Evolutionary conservation across 2,113 vertebrate genomes (phyloP).

Genomic region (Sturnira hondurensis): DNA sequence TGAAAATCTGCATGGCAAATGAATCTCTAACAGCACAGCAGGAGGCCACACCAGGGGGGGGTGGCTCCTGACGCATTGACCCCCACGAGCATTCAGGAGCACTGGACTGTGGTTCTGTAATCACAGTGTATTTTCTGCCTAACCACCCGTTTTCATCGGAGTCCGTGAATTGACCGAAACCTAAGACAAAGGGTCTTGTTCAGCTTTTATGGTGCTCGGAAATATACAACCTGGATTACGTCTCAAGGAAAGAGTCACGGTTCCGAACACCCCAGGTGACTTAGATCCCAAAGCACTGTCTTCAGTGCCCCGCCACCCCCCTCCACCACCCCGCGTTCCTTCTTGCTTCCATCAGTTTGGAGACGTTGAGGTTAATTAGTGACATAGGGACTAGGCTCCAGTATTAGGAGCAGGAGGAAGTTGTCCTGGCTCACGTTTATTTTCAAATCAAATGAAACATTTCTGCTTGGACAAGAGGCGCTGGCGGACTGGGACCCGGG

Average conservation of each 20-base stretch:
- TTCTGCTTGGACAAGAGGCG: neutral
- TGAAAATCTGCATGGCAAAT: neutral
- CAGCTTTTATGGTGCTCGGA: neutral
- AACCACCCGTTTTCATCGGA: neutral
- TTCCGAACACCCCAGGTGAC: neutral
- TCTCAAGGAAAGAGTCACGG: neutral
- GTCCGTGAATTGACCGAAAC: neutral
- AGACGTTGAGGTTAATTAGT: neutral
- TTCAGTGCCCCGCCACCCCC: neutral
- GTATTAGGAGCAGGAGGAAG: neutral
- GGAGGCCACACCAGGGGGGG: neutral
- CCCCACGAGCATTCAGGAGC: neutral
- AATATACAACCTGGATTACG: neutral
- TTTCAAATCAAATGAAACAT: constrained; percentile 28
- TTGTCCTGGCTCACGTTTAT: neutral
- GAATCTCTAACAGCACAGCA: neutral
- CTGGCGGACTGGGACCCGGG: neutral
- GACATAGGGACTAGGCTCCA: neutral
- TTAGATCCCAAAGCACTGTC: neutral
- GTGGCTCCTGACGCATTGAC: neutral
- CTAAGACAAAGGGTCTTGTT: neutral
- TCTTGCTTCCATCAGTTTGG: neutral
- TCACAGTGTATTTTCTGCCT: neutral
- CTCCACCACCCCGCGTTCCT: neutral
- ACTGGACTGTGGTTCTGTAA: neutral